phyloP scores from a whole-genome alignment of 2,113 vertebrate genomes.

The Hyperoodon ampullatus region DNA sequence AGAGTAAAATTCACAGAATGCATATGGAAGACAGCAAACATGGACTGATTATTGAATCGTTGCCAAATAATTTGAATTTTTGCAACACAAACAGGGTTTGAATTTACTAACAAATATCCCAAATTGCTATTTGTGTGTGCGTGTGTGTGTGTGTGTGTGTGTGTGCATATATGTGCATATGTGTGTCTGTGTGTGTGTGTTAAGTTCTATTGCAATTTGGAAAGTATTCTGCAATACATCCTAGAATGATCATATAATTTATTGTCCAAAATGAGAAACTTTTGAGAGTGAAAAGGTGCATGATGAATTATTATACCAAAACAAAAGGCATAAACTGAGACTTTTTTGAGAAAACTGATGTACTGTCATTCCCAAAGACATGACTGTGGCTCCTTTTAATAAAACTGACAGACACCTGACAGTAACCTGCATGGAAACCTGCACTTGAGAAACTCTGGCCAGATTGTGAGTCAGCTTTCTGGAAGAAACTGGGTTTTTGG shows the following conservation, averaged over 20 bases:
- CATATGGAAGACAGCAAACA: neutral
- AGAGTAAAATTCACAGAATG: neutral
- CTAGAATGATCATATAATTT: neutral
- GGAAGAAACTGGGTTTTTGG: neutral
- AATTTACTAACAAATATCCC: neutral
- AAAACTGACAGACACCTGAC: neutral
- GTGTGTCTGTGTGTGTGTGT: neutral
- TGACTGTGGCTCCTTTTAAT: neutral
- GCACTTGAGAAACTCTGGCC: neutral
- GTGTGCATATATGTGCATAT: fast-evolving
- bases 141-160: neutral
- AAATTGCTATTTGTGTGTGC: neutral
- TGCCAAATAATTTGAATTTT: neutral
- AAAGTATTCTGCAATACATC: neutral
- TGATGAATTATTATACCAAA: neutral
- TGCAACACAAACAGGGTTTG: neutral
- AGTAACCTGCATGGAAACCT: neutral
- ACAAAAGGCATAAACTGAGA: neutral
- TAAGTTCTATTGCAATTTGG: neutral
- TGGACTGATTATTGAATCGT: neutral
- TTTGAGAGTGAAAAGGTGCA: neutral
- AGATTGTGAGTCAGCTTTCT: neutral
- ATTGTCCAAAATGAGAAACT: neutral
- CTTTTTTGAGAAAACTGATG: neutral
- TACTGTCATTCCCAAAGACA: neutral